A percentile compares a stretch with the other conserved stretches of the same genome.
These are phyloP conservation scores for Salvelinus fontinalis DNA, from an alignment of 2,113 vertebrate genomes.

Conservation along the genomic window DNA sequence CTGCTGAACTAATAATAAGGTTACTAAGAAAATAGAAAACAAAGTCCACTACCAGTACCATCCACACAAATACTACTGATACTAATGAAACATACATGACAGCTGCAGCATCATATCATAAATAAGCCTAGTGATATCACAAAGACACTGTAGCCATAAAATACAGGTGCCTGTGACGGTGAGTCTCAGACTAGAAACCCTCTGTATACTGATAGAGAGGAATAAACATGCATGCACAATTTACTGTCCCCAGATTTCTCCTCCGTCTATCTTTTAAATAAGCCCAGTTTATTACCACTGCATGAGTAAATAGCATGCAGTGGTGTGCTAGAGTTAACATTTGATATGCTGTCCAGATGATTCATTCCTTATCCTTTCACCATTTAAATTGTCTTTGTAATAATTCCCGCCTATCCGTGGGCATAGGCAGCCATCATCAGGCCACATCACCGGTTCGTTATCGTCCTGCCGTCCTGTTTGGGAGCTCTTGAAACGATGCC, in stretches of 20 bases:
- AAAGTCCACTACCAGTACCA: constrained; percentile 23
- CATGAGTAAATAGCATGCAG: constrained; percentile 70
- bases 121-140: constrained; percentile 66
- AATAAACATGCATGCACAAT: constrained; percentile 68
- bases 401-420: constrained; percentile 65
- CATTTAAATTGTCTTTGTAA: constrained; percentile 78
- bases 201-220: constrained; percentile 60
- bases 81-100: constrained; percentile 51
- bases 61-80: constrained; percentile 33
- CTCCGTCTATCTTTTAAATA: constrained; percentile 77
- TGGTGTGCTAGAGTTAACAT: constrained; percentile 68
- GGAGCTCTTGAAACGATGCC: constrained; percentile 72
- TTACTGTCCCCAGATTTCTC: constrained; percentile 60
- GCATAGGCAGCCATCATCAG: constrained; percentile 61
- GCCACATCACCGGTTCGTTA: constrained; percentile 77
- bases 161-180: constrained; percentile 43
- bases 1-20: too few species aligned
- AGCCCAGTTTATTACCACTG: constrained; percentile 69
- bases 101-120: constrained; percentile 61
- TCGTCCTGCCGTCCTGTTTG: constrained; percentile 70
- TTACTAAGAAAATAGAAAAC: constrained; percentile 36
- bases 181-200: constrained; percentile 72
- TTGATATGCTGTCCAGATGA: constrained; percentile 76
- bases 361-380: constrained; percentile 72
- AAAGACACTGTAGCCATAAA: constrained; percentile 67